phyloP scores from a whole-genome alignment of 2,797 vertebrate species.

The Forpus xanthops region DNA sequence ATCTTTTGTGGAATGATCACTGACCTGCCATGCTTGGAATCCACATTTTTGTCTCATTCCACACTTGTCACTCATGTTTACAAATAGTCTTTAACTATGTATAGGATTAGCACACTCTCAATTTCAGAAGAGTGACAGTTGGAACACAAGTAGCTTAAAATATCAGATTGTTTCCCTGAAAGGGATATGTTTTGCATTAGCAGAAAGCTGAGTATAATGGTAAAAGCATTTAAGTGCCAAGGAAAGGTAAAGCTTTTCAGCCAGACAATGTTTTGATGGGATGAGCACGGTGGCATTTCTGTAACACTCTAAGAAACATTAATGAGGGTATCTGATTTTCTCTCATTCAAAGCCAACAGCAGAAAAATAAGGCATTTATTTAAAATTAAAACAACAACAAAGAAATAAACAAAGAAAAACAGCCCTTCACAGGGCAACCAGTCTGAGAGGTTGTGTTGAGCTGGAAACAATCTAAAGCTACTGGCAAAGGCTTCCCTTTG shows the following conservation, averaged over 20 bases:
- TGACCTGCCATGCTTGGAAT: not conserved
- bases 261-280: accelerated
- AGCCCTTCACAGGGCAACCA: not conserved
- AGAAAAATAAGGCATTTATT: not conserved
- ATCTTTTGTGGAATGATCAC: not conserved
- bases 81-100: not conserved
- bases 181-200: not conserved
- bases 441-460: not conserved
- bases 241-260: not conserved
- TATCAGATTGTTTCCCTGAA: not conserved
- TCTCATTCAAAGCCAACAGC: not conserved
- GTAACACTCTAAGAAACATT: not conserved
- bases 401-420: not conserved
- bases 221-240: not conserved
- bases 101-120: not conserved
- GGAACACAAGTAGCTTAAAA: not conserved
- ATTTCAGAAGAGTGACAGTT: not conserved
- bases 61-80: not conserved
- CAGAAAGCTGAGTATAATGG: not conserved
- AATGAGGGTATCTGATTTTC: not conserved
- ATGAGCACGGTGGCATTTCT: not conserved
- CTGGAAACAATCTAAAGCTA: not conserved
- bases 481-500: not conserved
- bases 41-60: not conserved
- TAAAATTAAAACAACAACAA: not conserved